Percentiles rank a stretch among this genome's conserved stretches.
Conservation (phyloP, 2,888 invertebrate genomes). For the Neocrepidodera transversa region DNA sequence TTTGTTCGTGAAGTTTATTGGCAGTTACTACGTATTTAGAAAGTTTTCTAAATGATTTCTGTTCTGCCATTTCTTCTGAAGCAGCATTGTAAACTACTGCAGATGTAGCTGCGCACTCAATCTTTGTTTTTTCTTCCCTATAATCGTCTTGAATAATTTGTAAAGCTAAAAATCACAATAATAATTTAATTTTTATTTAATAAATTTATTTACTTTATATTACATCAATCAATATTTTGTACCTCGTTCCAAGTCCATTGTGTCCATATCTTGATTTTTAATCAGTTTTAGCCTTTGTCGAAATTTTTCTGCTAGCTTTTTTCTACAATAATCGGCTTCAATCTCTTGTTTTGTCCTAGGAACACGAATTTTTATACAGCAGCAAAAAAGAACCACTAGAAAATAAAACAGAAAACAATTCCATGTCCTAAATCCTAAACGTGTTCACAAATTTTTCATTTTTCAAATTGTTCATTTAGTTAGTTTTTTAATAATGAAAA, state of each 20-base stretch:
- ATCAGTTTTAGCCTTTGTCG: slow-evolving; percentile 81
- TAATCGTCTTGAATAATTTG: slow-evolving; percentile 72
- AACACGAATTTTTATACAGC: slow-evolving; percentile 88
- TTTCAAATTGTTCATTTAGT: no score
- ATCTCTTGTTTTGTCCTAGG: slow-evolving; percentile 95
- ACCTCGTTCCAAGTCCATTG: slow-evolving; percentile 80
- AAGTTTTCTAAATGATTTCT: slow-evolving; percentile 14
- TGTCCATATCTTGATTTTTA: slow-evolving; percentile 86
- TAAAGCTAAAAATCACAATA: slow-evolving; percentile 64
- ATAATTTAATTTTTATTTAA: neutral
- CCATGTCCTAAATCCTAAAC: neutral
- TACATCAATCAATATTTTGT: slow-evolving; percentile 28
- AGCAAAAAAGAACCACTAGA: slow-evolving; percentile 84
- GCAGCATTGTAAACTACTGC: slow-evolving; percentile 4
- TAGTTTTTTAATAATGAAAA: no score
- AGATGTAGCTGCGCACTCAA: slow-evolving; percentile 12
- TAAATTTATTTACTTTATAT: no score
- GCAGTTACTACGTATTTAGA: neutral
- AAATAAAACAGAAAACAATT: slow-evolving; percentile 41
- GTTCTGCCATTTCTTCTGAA: slow-evolving; percentile 24
- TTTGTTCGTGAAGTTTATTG: neutral
- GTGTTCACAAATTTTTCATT: neutral
- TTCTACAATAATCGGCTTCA: slow-evolving; percentile 88
- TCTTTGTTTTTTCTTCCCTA: slow-evolving; percentile 58
- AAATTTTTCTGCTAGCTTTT: slow-evolving; percentile 83